Evolutionary conservation across 2,113 vertebrate species (phyloP).

Genomic region (Bos javanicus): DNA sequence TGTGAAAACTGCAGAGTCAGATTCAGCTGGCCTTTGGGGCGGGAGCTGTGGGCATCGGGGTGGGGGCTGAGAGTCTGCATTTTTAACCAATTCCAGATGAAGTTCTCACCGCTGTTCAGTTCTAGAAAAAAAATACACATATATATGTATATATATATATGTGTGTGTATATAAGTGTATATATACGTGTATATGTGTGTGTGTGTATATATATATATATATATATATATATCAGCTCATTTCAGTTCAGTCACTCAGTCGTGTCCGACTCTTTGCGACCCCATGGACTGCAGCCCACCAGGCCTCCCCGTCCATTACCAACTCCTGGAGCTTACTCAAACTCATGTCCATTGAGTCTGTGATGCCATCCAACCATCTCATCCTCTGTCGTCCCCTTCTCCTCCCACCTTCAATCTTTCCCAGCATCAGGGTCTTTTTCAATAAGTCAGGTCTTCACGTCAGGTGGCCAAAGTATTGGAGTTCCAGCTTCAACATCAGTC

Average conservation of each 20-base stretch:
- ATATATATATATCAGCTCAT: too few species aligned
- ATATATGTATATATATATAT: not conserved
- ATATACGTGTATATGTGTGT: too few species aligned
- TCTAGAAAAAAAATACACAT: not conserved
- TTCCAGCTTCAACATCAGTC: not conserved
- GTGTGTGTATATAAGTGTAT: not conserved
- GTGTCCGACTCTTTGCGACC: fast-evolving
- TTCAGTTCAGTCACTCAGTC: not conserved
- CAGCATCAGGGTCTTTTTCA: not conserved
- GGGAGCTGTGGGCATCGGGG: fast-evolving
- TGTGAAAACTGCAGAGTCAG: not conserved
- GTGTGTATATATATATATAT: not conserved
- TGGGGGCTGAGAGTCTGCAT: not conserved
- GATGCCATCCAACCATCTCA: not conserved
- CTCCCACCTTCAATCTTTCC: not conserved
- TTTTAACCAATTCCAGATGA: not conserved
- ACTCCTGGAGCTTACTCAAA: not conserved
- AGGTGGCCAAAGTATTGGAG: not conserved
- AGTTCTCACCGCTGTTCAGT: not conserved
- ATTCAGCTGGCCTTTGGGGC: not conserved
- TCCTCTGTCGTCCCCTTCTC: not conserved
- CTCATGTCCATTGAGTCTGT: not conserved
- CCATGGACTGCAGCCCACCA: not conserved
- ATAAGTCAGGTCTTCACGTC: fast-evolving
- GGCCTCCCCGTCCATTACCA: not conserved